A percentile compares a stretch with the other conserved stretches of the same genome.
Conservation (phyloP, 2,797 vertebrate genomes). For the Microchirus variegatus region DNA sequence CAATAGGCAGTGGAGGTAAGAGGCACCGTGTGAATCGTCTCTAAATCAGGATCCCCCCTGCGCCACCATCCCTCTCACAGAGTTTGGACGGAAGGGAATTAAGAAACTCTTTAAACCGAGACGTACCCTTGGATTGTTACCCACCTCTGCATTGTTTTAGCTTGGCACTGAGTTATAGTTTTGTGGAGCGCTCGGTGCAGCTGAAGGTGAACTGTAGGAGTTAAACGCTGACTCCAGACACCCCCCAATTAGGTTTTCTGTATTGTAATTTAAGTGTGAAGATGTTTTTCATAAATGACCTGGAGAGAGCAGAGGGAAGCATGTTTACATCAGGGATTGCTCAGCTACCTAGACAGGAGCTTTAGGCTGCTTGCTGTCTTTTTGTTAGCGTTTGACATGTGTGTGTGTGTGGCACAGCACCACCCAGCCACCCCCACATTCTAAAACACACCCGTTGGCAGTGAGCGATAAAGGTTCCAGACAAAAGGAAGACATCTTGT, state of each 20-base stretch:
- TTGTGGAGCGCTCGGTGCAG: conserved; percentile 41
- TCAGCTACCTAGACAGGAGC: conserved; percentile 66
- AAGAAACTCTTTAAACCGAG: conserved; percentile 42
- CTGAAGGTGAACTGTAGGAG: conserved; percentile 52
- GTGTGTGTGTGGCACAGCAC: conserved; percentile 44
- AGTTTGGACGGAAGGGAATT: conserved; percentile 43
- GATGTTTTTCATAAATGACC: conserved; percentile 57
- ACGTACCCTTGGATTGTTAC: conserved; percentile 39
- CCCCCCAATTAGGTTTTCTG: conserved; percentile 63
- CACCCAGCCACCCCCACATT: conserved; percentile 69
- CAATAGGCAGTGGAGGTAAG: conserved; percentile 65
- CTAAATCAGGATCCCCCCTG: conserved; percentile 55
- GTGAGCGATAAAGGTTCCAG: conserved; percentile 73
- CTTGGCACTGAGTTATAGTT: conserved; percentile 36
- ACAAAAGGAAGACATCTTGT: conserved; percentile 71
- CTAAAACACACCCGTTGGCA: conserved; percentile 72
- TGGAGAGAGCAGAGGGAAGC: conserved; percentile 21
- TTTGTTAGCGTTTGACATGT: conserved; percentile 55
- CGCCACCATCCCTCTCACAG: conserved; percentile 32
- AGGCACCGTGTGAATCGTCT: conserved; percentile 60
- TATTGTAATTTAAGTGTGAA: conserved; percentile 60
- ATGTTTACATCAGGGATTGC: conserved; percentile 65
- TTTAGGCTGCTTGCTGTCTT: conserved; percentile 74
- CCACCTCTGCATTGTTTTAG: conserved; percentile 45
- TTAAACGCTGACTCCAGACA: conserved; percentile 61